phyloP scores from a whole-genome alignment of 2,113 vertebrate species.

The Podarcis raffonei region DNA sequence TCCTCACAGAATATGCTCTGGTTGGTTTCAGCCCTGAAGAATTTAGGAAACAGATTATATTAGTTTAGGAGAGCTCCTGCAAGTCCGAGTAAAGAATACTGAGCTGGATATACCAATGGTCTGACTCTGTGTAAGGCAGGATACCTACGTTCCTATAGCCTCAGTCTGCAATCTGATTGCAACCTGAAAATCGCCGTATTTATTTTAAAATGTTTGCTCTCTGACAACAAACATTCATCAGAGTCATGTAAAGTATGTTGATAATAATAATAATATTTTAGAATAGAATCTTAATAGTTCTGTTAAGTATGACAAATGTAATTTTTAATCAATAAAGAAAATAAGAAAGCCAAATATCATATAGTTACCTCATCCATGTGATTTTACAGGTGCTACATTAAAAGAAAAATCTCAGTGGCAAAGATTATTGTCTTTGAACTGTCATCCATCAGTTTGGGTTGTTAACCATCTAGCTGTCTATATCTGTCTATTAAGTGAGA shows the following conservation, averaged over 20 bases:
- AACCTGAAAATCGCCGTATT: not conserved
- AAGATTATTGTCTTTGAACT: not conserved
- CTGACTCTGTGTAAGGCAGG: no score
- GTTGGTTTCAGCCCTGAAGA: no score
- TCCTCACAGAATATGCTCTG: no score
- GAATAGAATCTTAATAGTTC: not conserved
- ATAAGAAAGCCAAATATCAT: constrained; percentile 10
- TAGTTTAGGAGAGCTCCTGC: no score
- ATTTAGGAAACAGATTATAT: no score
- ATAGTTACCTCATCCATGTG: not conserved
- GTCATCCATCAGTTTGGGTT: not conserved
- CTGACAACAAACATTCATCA: not conserved
- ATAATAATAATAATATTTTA: not conserved
- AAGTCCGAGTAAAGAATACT: not conserved
- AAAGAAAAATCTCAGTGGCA: not conserved
- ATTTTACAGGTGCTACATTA: constrained; percentile 9
- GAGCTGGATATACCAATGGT: not conserved
- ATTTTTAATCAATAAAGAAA: constrained; percentile 33
- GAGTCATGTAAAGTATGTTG: not conserved
- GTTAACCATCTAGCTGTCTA: not conserved
- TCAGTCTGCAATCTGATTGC: not conserved
- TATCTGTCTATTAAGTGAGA: constrained; percentile 38
- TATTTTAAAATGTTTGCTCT: not conserved
- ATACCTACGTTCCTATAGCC: no score
- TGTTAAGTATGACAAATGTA: constrained; percentile 7